Evolutionary conservation across 2,797 vertebrate species (phyloP).

Genomic region (Onychomys torridus): DNA sequence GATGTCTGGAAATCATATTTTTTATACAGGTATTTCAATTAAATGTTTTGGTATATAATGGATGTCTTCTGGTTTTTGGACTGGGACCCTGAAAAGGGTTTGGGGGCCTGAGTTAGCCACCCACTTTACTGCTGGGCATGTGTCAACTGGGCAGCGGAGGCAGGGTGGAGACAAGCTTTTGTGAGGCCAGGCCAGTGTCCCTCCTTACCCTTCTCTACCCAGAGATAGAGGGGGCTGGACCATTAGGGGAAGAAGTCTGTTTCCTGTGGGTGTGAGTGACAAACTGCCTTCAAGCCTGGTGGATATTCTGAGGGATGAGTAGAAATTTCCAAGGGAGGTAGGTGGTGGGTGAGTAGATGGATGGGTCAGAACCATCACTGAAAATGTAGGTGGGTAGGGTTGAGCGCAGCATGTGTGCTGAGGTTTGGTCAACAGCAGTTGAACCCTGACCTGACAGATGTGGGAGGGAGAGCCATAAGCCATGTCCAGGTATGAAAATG

Average conservation of each 20-base stretch:
- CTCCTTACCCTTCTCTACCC: not conserved
- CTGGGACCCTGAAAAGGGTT: not conserved
- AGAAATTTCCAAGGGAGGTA: not conserved
- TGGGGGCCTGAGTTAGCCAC: not conserved
- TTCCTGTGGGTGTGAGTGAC: not conserved
- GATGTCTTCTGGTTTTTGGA: constrained; percentile 70
- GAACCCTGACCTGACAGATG: not conserved
- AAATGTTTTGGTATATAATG: constrained; percentile 95
- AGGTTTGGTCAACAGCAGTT: not conserved
- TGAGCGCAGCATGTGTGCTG: not conserved
- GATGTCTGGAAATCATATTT: constrained; percentile 97
- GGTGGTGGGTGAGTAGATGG: not conserved
- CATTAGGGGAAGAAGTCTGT: not conserved
- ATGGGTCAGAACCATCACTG: too few relatives aligned
- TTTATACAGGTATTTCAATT: constrained; percentile 99
- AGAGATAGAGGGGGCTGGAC: not conserved
- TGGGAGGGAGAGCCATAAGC: not conserved
- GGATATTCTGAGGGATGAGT: not conserved
- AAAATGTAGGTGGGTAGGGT: not conserved
- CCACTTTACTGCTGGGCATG: not conserved
- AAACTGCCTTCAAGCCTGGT: not conserved
- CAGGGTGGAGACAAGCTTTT: not conserved
- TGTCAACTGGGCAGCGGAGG: not conserved
- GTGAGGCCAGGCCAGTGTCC: not conserved
- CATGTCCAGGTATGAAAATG: not conserved